Evolutionary conservation across 2,797 vertebrate species (phyloP), one percentile per base, ranked within the genome.

Genomic region (Rousettus madagascariensis): DNA sequence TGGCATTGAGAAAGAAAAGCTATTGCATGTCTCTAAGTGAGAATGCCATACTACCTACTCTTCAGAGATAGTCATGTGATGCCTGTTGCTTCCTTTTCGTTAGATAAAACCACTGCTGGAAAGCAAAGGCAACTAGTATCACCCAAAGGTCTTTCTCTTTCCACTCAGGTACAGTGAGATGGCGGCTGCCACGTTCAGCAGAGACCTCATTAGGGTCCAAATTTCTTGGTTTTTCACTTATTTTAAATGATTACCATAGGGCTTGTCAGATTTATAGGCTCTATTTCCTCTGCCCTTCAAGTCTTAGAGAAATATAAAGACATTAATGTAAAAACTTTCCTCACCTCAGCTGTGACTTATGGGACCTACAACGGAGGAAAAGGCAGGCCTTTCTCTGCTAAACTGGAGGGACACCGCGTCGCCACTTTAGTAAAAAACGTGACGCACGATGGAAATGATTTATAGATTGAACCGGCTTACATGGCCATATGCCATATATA

Each of bases 221-320:
- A 63, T 72, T 88, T 86, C 69, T 66, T 85, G 36, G 33, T 49
- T 86, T 89, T 41, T 57, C 28, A 38, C 20, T 83, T 72, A 19
- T 80, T 87, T 78, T 77, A 91, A 63, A 66, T 30, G 82, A 95
- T 77, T 41, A 68, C 43, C 38, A n/a, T 1, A 51, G 26, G 26
- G 84, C 46, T 59, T 41, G 33, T 79, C n/a, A 80, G 83, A 85
- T 43, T 86, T n/a, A 66, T 16, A 46, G 53, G 38, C 49, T 57
- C 75, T 71, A 8, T 84, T 94, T 86, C 69, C 86, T 92, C 69
- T 86, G 87, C 38, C 33, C 69, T 82, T 86, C 65, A 84, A 69
- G 49, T 94, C 82, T 84, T 92, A 55, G 57, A 33, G 79, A 86
- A 92, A 82, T 80, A 68, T 20, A 94, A 86, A 96, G 83, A 89